A percentile compares a stretch with the other conserved stretches of the same genome.
Conservation (phyloP, 64 coral and sea anemone species). For the Porites australiensis region DNA sequence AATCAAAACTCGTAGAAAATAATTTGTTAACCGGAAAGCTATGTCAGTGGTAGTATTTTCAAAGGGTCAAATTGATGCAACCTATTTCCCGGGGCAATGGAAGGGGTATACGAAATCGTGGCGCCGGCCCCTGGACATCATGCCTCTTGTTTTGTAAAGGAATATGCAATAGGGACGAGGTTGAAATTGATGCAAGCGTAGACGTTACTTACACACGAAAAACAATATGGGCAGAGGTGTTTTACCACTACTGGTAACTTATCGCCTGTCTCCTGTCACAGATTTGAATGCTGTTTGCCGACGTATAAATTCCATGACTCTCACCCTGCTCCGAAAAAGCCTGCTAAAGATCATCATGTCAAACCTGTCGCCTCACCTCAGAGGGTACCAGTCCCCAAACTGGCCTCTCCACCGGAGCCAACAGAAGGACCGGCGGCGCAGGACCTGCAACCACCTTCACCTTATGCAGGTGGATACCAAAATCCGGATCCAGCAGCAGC, state of each 20-base stretch:
- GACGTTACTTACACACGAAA: neutral
- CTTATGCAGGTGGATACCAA: slow-evolving; percentile 1
- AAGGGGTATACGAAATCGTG: too few relatives aligned
- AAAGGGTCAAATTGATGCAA: too few relatives aligned
- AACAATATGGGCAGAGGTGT: neutral
- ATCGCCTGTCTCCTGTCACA: neutral
- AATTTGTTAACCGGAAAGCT: too few relatives aligned
- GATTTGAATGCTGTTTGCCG: slow-evolving; percentile 67
- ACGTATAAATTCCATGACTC: slow-evolving; percentile 54
- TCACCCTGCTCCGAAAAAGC: slow-evolving; percentile 40
- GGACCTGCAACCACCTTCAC: neutral
- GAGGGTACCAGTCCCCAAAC: slow-evolving; percentile 33
- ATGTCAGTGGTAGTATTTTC: too few relatives aligned
- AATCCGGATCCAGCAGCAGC: neutral
- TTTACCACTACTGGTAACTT: neutral
- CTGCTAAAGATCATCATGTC: slow-evolving; percentile 37
- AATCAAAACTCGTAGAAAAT: too few relatives aligned
- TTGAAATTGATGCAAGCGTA: too few relatives aligned
- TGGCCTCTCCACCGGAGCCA: neutral
- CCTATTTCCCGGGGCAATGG: too few relatives aligned
- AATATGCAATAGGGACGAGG: too few relatives aligned
- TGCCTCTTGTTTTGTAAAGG: too few relatives aligned
- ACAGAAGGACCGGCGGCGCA: neutral
- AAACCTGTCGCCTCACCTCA: slow-evolving; percentile 53
- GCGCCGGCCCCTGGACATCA: too few relatives aligned